Percentiles rank a stretch among this genome's conserved stretches.
Conservation (phyloP, 2,888 invertebrate species). For the Acronicta psi region DNA sequence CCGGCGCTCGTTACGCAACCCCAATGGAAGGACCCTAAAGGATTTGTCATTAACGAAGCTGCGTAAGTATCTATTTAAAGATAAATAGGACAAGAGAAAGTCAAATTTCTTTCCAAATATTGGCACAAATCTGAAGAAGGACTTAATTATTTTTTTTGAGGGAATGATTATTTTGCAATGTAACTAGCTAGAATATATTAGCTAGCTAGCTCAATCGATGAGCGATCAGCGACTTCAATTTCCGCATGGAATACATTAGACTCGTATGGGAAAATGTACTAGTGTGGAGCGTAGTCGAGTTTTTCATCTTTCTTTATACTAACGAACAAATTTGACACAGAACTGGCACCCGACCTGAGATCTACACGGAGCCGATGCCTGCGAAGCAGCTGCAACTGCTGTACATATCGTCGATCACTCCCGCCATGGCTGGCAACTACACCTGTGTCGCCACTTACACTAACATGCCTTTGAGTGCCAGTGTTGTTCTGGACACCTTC, state of each 20-base stretch:
- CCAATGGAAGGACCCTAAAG: slow-evolving; percentile 94
- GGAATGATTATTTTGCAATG: no score
- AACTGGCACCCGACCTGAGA: slow-evolving; percentile 86
- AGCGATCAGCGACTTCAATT: no score
- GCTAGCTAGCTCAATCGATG: no score
- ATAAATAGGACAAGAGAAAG: no score
- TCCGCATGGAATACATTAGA: no score
- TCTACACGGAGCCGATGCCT: slow-evolving; percentile 91
- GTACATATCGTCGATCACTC: slow-evolving; percentile 92
- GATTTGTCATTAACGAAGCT: slow-evolving; percentile 91
- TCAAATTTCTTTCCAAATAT: no score
- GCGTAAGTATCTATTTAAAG: slow-evolving; percentile 85
- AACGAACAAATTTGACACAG: slow-evolving; percentile 58
- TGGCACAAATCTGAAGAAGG: no score
- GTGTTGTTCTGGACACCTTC: slow-evolving; percentile 92
- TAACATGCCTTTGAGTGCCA: slow-evolving; percentile 90
- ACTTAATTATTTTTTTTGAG: no score
- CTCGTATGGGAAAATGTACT: no score
- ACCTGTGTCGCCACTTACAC: slow-evolving; percentile 95
- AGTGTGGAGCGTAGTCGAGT: no score
- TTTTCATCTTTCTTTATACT: neutral
- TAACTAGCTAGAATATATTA: no score
- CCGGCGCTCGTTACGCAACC: slow-evolving; percentile 91
- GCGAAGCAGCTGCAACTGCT: slow-evolving; percentile 91
- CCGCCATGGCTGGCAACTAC: slow-evolving; percentile 94